A percentile compares a stretch with the other conserved stretches of the same genome.
Conservation (phyloP, 2,888 invertebrate species). For the Iphiclides podalirius region DNA sequence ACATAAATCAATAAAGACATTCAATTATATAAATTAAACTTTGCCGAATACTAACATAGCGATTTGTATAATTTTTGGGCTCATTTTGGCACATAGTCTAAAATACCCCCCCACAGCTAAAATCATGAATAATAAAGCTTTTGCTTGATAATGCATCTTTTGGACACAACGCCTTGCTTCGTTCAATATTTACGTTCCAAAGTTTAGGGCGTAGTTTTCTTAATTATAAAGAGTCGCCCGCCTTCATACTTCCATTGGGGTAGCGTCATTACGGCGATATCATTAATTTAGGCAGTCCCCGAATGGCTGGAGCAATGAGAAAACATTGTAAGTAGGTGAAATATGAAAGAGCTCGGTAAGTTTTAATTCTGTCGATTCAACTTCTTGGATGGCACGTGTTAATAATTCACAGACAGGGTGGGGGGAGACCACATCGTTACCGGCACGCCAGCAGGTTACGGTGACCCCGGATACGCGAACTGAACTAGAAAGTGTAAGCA, state of each 20-base stretch:
- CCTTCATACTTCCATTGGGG: constrained; percentile 8
- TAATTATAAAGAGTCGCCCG: constrained; percentile 6
- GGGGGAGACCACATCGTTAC: constrained; percentile 59
- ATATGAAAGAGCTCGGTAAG: constrained; percentile 66
- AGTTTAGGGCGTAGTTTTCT: constrained; percentile 3
- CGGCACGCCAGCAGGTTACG: constrained; percentile 43
- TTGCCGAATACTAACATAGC: too few species aligned
- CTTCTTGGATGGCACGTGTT: constrained; percentile 66
- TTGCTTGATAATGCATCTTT: too few species aligned
- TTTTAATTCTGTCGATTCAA: constrained; percentile 74
- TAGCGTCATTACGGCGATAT: constrained; percentile 25
- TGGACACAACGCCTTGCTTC: constrained; percentile 8
- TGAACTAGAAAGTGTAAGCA: constrained; percentile 26
- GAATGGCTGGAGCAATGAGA: constrained; percentile 33
- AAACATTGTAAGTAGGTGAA: constrained; percentile 52
- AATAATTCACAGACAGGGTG: constrained; percentile 68
- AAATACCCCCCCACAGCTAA: too few species aligned
- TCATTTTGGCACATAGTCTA: too few species aligned
- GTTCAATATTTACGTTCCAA: constrained; percentile 3
- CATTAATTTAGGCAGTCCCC: constrained; percentile 36
- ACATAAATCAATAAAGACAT: too few species aligned
- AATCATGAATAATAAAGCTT: background rate
- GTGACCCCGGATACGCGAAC: constrained; percentile 24
- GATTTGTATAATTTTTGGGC: too few species aligned
- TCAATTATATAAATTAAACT: too few species aligned